These are phyloP conservation scores for Sinocyclocheilus grahami DNA, from an alignment of 2,113 vertebrate genomes.

Conservation along the genomic window DNA sequence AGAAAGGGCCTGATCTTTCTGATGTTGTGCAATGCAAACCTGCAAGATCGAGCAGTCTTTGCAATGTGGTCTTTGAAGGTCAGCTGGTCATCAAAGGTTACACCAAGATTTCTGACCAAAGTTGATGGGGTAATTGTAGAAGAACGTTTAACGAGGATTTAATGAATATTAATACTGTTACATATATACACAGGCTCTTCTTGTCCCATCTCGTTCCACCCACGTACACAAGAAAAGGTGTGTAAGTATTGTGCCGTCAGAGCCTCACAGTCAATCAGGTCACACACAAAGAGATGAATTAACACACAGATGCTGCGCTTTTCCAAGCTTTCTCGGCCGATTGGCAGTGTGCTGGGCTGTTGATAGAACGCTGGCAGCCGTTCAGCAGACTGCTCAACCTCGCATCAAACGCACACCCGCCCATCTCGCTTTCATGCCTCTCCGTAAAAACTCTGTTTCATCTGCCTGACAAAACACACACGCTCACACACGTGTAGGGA, in stretches of 20 bases:
- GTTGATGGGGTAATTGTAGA: too few species aligned
- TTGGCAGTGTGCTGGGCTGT: constrained; percentile 58
- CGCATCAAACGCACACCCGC: constrained; percentile 56
- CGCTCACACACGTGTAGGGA: constrained; percentile 8
- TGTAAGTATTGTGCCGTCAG: constrained; percentile 40
- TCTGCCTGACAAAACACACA: constrained; percentile 54
- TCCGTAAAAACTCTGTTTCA: constrained; percentile 56
- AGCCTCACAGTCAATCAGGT: constrained; percentile 54
- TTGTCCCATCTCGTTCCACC: neutral
- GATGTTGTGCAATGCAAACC: too few species aligned
- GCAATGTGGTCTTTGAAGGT: too few species aligned
- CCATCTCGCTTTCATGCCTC: constrained; percentile 57
- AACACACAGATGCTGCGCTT: constrained; percentile 50
- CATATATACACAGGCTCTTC: neutral
- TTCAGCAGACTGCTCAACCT: constrained; percentile 51
- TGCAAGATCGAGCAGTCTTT: too few species aligned
- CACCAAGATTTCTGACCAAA: too few species aligned
- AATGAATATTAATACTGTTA: neutral
- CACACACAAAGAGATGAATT: constrained; percentile 53
- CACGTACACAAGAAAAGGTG: constrained; percentile 49
- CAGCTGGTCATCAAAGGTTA: too few species aligned
- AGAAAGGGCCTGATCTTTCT: too few species aligned
- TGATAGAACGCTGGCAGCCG: constrained; percentile 60
- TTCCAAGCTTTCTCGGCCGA: constrained; percentile 48
- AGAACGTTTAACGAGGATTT: neutral